phyloP scores from a whole-genome alignment of 1,140 invertebrate species.

The Zaprionus ornatus region DNA sequence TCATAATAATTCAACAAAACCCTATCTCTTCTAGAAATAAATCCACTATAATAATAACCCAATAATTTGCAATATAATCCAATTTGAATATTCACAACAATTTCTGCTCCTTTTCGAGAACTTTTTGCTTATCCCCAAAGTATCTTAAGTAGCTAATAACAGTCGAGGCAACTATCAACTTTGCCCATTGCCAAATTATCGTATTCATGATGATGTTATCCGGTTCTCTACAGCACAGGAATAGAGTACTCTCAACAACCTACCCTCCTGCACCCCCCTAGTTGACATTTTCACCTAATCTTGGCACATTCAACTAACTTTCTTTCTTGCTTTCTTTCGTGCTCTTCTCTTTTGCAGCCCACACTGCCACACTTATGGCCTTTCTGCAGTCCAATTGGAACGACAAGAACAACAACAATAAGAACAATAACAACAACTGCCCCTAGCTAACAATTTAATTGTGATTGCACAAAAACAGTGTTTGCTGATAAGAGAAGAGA shows the following conservation, averaged over 20 bases:
- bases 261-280: not conserved
- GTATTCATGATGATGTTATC: constrained; percentile 34
- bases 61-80: not conserved
- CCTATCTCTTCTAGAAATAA: not conserved
- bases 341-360: constrained; percentile 24
- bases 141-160: constrained; percentile 21
- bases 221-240: not conserved
- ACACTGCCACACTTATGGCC: constrained; percentile 49
- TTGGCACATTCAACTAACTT: not conserved
- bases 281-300: constrained; percentile 45
- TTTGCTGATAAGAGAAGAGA: constrained; percentile 40
- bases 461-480: constrained; percentile 36
- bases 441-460: constrained; percentile 51
- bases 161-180: constrained; percentile 11
- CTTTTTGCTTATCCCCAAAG: not conserved
- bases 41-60: not conserved
- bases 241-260: too few species aligned
- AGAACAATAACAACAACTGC: constrained; percentile 43
- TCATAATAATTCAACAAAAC: not conserved
- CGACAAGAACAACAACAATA: constrained; percentile 14
- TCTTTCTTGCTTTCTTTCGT: not conserved
- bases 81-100: not conserved
- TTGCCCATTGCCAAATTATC: constrained; percentile 35
- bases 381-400: constrained; percentile 44
- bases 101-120: not conserved